Percentiles rank a stretch among this genome's conserved stretches.
Conservation (phyloP, 2,888 invertebrate genomes). For the Xestobium rufovillosum region DNA sequence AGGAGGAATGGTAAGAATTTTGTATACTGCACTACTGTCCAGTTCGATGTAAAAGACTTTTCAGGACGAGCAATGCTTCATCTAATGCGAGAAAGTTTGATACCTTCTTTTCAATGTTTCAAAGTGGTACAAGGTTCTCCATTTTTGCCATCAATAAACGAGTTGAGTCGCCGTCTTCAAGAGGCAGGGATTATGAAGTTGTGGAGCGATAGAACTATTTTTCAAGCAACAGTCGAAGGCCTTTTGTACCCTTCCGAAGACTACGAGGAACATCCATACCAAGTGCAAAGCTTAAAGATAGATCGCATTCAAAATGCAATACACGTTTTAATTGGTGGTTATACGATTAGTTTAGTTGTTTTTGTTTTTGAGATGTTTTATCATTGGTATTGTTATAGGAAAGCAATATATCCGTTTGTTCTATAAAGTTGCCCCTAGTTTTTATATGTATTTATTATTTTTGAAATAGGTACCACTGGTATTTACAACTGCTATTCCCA, state of each 20-base stretch:
- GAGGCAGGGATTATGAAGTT: constrained; percentile 19
- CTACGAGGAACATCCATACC: too few species aligned
- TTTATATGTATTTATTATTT: too few species aligned
- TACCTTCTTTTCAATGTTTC: constrained; percentile 17
- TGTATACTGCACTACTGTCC: neutral
- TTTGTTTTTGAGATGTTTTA: too few species aligned
- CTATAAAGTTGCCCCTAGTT: too few species aligned
- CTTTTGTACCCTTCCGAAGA: constrained; percentile 8
- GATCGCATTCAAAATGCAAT: too few species aligned
- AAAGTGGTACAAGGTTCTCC: constrained; percentile 16
- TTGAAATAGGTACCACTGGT: too few species aligned
- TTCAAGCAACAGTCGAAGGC: constrained; percentile 16
- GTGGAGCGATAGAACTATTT: constrained; percentile 15
- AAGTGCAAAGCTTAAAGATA: too few species aligned
- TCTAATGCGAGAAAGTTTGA: constrained; percentile 18
- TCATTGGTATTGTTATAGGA: too few species aligned
- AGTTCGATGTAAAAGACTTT: constrained; percentile 1
- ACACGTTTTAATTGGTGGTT: too few species aligned
- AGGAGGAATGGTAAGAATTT: constrained; percentile 10
- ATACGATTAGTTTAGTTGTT: too few species aligned
- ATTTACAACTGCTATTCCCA: too few species aligned
- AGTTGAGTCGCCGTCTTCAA: constrained; percentile 12
- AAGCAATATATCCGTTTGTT: too few species aligned
- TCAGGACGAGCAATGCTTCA: constrained; percentile 13
- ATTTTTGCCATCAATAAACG: constrained; percentile 15